These are phyloP conservation scores for Telmatherina bonti DNA, from an alignment of 2,797 vertebrate species.

Conservation along the genomic window DNA sequence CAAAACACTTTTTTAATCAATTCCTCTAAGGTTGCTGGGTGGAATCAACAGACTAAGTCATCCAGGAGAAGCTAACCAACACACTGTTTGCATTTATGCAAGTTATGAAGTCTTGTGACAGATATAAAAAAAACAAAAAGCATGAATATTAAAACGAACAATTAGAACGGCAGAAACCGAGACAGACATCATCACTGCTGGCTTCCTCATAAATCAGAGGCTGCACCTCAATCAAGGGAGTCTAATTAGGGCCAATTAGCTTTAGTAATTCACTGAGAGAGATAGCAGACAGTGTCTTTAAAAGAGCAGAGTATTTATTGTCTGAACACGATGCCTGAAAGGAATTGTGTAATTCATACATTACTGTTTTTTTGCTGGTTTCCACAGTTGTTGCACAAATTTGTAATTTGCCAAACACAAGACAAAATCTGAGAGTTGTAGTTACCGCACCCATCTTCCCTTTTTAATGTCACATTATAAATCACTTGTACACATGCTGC, in stretches of 20 bases:
- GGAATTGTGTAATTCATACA: conserved; percentile 14
- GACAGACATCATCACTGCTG: conserved; percentile 64
- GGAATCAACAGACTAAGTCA: not conserved
- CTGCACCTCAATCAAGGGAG: conserved; percentile 78
- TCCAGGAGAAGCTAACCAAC: conserved; percentile 13
- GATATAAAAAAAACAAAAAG: conserved; percentile 53
- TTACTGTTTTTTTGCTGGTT: not conserved
- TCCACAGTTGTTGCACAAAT: not conserved
- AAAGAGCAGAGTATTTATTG: conserved; percentile 28
- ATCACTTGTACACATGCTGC: not conserved
- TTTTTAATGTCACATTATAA: not conserved
- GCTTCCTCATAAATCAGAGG: conserved; percentile 75
- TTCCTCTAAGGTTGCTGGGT: conserved; percentile 23
- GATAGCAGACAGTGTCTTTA: conserved; percentile 57
- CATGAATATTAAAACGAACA: conserved; percentile 68
- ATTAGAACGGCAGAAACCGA: conserved; percentile 58
- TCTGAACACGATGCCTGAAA: conserved; percentile 32
- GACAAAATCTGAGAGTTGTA: not conserved
- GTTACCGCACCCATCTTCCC: not conserved
- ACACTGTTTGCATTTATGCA: conserved; percentile 60
- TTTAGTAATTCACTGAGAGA: conserved; percentile 65
- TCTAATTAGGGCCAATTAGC: conserved; percentile 81
- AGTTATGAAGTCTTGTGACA: conserved; percentile 45
- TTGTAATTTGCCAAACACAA: conserved; percentile 6
- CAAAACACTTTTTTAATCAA: not conserved